phyloP scores from a whole-genome alignment of 2,888 invertebrate species.

The Trichogramma evanescens region DNA sequence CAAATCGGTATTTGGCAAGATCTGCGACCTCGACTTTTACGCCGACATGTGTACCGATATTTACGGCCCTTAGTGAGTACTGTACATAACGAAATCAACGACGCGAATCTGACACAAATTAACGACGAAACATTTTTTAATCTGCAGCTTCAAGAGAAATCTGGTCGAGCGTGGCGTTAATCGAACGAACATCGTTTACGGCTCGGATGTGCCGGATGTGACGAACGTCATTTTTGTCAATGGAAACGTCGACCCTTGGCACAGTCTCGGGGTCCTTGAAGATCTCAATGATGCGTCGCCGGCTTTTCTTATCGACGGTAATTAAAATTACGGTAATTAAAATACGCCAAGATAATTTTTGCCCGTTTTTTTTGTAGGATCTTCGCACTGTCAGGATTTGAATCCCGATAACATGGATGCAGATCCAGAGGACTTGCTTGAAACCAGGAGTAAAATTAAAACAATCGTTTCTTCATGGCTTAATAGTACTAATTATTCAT shows the following conservation, averaged over 20 bases:
- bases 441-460: constrained; percentile 27
- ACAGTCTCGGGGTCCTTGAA: constrained; percentile 50
- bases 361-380: constrained; percentile 21
- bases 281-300: constrained; percentile 38
- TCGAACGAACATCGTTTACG: constrained; percentile 51
- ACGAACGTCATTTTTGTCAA: constrained; percentile 55
- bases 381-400: constrained; percentile 35
- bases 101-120: not conserved
- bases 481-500: too few relatives aligned
- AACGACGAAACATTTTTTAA: not conserved
- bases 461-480: constrained; percentile 28
- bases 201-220: constrained; percentile 50
- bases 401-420: constrained; percentile 22
- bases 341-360: not conserved
- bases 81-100: not conserved
- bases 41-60: constrained; percentile 45
- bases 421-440: constrained; percentile 18
- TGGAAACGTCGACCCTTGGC: constrained; percentile 58
- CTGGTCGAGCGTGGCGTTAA: constrained; percentile 44
- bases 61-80: constrained; percentile 46
- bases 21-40: constrained; percentile 50
- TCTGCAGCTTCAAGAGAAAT: constrained; percentile 29
- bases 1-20: constrained; percentile 57
- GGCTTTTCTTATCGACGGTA: constrained; percentile 38
- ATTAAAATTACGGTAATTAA: not conserved